Evolutionary conservation across 2,888 invertebrate species (phyloP), one percentile per base, ranked within the genome.

Genomic region (Agrotis exclamationis): DNA sequence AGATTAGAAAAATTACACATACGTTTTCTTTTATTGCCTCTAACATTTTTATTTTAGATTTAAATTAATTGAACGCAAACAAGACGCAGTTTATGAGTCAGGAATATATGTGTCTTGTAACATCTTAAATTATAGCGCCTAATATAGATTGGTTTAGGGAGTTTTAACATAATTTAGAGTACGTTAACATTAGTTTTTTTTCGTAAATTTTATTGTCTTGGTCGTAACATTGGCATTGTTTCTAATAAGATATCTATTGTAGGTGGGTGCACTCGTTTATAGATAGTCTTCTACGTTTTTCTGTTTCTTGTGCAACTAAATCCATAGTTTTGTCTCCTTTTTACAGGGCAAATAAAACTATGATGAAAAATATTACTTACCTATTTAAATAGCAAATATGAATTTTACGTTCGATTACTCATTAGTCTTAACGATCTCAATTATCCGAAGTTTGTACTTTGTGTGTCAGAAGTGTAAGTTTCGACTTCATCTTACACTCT

Each of bases 61-160:
- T 92, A 92, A 93, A 94, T 95, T 95, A 95, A 95, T 95, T 93
- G 90, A 95, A 90, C 89, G 90, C 93, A 94, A 95, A 96, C 92
- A 94, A 93, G 90, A 88, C 85, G 80, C 86, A 76, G 87, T 92
- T 94, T 93, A 94, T 89, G 91, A 89, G 82, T 83, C 84, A 84
- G 83, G 89, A 89, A 88, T 89, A 90, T 90, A 89, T 88, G 85
- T 81, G 85, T 85, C 88, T 89, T 87, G 87, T 90, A 90, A 87
- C 85, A 80, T 91, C 86, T 89, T 89, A 89, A 90, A 91, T 90
- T 89, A 90, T 88, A 88, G 80, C 80, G 83, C 71, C 88, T 89
- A 87, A 90, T 88, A 87, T 88, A 88, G 85, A 88, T 87, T 88
- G 84, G 87, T 87, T 88, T 86, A 85, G 84, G 85, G 85, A 87